Conservation (phyloP, 2,113 vertebrate genomes). For the Murina feae region DNA sequence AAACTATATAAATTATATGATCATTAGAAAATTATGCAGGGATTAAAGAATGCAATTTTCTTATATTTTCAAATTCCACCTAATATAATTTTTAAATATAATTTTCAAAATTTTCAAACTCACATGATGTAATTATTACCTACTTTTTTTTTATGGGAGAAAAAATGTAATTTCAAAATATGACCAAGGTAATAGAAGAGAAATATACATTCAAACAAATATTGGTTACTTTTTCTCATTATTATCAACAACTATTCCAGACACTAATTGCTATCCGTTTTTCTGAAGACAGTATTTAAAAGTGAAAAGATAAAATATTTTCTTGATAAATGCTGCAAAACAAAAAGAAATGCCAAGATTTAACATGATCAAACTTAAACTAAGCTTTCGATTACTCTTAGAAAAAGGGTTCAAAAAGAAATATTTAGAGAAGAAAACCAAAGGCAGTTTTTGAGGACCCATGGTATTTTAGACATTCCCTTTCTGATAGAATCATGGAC, state of each 20-base stretch:
- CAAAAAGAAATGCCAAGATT: neutral
- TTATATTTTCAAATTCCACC: neutral
- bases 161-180: neutral
- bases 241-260: neutral
- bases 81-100: neutral
- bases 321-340: neutral
- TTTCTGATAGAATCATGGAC: neutral
- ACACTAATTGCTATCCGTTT: neutral
- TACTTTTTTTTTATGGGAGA: neutral
- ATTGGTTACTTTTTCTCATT: neutral
- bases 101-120: neutral
- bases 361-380: neutral
- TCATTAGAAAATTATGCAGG: neutral
- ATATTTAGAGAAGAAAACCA: neutral
- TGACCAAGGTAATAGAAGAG: neutral
- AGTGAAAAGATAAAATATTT: neutral
- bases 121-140: neutral
- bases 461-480: neutral
- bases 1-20: neutral
- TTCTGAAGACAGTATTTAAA: neutral
- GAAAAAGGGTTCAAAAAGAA: slow-evolving; percentile 6
- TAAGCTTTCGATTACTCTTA: neutral
- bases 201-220: neutral
- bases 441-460: neutral
- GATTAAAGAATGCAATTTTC: neutral